Base-by-base conservation (phyloP, 1,140 invertebrate species). In the Bombus sylvicola region DNA sequence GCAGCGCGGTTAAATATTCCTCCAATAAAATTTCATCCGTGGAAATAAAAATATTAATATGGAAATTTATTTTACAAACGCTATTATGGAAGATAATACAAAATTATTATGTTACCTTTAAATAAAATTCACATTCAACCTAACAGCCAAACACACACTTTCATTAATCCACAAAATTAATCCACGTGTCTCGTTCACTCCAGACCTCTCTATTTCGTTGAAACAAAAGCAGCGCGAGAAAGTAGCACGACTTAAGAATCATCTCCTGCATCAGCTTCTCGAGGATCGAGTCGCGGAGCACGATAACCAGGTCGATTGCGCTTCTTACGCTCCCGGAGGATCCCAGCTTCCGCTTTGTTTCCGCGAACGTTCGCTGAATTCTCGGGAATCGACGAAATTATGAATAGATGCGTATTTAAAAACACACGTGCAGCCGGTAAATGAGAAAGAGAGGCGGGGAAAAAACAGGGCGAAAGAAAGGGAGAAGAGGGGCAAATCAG, bases 221-320 rank as follows among this genome's bases (percentile, higher is more conserved):
- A 72, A 74, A 74, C 22, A 25, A 74, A 74, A 74, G 18, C 72
- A 22, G 15, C 8, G 41, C 41, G 31, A 57, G 18, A 22, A 57
- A 34, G 31, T 31, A 59, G 73, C 18, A 31, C 73, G 43, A 75
- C 39, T 57, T 75, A 57, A n/a, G 59, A 64, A 22, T 31, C 39
- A 43, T 10, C n/a, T 39, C 18, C 59, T 9, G 37, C 59, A 31
- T 39, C 75, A 39, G 62, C 57, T 66, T 37, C 6, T 64, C 28
- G 39, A 59, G 34, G n/a, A 68, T 69, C 31, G 64, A 69, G 13
- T 25, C 22, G 8, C 6, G 25, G 47, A 22, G 18, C 39, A 25
- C 25, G n/a, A 47, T 25, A 79, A 80, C 31, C 43, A 69, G 64
- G 78, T 80, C 66, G 78, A 80, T 69, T 69, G 28, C 43, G 43